A percentile compares a stretch with the other conserved stretches of the same genome.
These are phyloP conservation scores for Therioaphis trifolii DNA, from an alignment of 2,888 invertebrate species.

Conservation along the genomic window DNA sequence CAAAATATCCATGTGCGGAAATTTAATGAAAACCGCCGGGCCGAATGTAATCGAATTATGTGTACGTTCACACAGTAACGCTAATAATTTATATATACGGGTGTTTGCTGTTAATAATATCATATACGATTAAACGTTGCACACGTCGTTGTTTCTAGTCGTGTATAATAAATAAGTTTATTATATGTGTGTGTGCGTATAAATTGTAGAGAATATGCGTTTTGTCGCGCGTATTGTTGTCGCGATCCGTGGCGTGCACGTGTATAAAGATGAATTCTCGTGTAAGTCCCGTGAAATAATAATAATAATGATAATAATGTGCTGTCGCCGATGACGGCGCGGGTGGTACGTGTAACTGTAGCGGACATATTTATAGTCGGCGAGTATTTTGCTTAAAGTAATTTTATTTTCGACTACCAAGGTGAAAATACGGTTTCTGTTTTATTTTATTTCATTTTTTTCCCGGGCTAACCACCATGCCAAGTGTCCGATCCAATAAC, in stretches of 20 bases:
- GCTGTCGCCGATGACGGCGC: neutral
- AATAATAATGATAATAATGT: neutral
- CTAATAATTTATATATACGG: neutral
- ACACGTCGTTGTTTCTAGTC: too few species aligned
- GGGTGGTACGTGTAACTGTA: neutral
- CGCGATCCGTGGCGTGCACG: too few species aligned
- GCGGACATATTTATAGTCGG: slow-evolving; percentile 36
- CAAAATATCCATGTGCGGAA: neutral
- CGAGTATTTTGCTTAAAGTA: neutral
- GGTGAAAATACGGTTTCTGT: slow-evolving; percentile 14
- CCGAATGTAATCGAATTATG: neutral
- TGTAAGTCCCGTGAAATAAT: too few species aligned
- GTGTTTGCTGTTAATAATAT: neutral
- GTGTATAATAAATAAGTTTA: too few species aligned
- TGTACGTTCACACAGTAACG: neutral
- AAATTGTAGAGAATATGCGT: too few species aligned
- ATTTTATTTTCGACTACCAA: slow-evolving; percentile 46
- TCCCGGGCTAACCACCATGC: neutral
- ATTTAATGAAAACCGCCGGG: neutral
- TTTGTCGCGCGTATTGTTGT: too few species aligned
- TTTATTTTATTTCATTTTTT: neutral
- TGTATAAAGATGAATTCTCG: neutral
- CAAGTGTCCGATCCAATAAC: slow-evolving; percentile 36
- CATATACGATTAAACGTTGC: neutral
- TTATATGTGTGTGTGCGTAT: too few species aligned